Conservation (phyloP, 2,888 invertebrate species). For the Dasysyrphus albostriatus region DNA sequence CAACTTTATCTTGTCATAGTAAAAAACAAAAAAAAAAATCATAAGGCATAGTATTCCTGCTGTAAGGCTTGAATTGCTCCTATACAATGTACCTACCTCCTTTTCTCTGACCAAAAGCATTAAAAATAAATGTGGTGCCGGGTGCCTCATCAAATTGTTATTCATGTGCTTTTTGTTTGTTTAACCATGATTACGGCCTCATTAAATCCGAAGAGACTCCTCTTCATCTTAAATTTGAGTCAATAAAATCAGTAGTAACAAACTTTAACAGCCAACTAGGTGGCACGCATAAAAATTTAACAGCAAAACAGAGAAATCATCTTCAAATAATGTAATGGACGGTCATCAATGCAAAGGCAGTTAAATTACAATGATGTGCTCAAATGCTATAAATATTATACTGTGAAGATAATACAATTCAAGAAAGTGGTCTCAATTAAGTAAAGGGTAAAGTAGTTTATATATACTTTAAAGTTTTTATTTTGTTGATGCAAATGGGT, state of each 20-base stretch:
- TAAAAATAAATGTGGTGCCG: not conserved
- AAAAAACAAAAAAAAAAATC: not conserved
- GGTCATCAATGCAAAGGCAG: slow-evolving; percentile 12
- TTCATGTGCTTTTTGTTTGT: not conserved
- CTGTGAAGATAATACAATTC: slow-evolving; percentile 2
- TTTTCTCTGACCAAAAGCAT: slow-evolving; percentile 7
- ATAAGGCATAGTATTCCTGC: not conserved
- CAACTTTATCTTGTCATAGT: not conserved
- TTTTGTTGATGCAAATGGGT: no score
- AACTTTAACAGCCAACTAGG: slow-evolving; percentile 19
- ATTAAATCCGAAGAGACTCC: slow-evolving; percentile 7
- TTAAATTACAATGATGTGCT: slow-evolving; percentile 30
- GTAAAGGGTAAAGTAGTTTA: not conserved
- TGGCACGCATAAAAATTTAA: slow-evolving; percentile 5
- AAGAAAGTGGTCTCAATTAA: slow-evolving; percentile 5
- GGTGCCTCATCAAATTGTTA: not conserved
- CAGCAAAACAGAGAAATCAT: slow-evolving; percentile 2
- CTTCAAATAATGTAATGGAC: slow-evolving; percentile 6
- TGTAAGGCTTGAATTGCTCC: not conserved
- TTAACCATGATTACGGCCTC: slow-evolving; percentile 3
- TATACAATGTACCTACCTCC: not conserved
- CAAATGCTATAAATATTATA: slow-evolving; percentile 2
- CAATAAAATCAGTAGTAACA: slow-evolving; percentile 5
- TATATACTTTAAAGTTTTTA: no score
- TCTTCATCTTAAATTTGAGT: not conserved